Evolutionary conservation across 2,797 vertebrate species (phyloP), one percentile per base, ranked within the genome.

Genomic region (Helarctos malayanus): DNA sequence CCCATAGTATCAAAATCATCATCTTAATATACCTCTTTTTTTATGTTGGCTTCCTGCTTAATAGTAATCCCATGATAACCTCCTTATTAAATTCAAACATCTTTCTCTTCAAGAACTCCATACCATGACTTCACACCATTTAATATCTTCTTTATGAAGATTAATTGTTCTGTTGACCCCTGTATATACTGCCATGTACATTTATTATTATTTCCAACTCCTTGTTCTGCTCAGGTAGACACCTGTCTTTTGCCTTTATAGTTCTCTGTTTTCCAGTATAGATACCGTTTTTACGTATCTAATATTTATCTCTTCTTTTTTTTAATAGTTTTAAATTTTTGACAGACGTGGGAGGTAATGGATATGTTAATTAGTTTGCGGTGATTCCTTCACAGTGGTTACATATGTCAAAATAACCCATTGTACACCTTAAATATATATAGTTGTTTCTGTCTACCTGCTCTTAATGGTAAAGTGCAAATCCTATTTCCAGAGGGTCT

Each of bases 71-170:
- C 45, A 7, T 59, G 19, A 4, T 95, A 54, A 59, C 56, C 23
- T 88, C 16, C 61, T 80, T 23, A 54, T 65, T 95, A 86, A 90
- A 93, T 89, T 80, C 18, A 93, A 35, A 59, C 52, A 84, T 94
- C 5, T 90, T 94, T 35, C 47, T 97, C 35, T 89, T 96, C 45
- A 96, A 63, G 29, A 84, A 57, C 38, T 97, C 8, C 45, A 63
- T 73, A 25, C 68, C 95, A 23, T 95, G 19, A 41, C 52, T 89
- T 96, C 78, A 87, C 25, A 84, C 5, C 79, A 45, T 54, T 71
- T 78, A 73, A 35, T 87, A 38, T 57, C 56, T 78, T 89, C 61
- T 87, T 87, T 81, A 76, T 89, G 38, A 86, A 89, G 29, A 80
- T 41, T 35, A 63, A 41, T 49, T 87, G 5, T 88, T 91, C 18